phyloP scores from a whole-genome alignment of 2,797 vertebrate species.

The Lacerta viridis region DNA sequence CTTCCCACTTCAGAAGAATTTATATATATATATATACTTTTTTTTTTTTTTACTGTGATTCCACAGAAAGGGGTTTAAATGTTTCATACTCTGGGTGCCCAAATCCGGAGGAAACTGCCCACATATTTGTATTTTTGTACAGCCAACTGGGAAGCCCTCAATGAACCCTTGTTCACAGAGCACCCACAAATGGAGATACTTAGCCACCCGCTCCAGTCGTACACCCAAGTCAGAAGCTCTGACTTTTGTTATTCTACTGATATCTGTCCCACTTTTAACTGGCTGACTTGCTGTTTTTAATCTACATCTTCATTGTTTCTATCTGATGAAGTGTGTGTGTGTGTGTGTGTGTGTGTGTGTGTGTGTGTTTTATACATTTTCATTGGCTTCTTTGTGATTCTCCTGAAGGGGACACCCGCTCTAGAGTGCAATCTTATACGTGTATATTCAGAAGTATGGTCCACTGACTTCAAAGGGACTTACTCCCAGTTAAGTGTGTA shows the following conservation, averaged over 20 bases:
- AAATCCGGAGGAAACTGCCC: constrained; percentile 33
- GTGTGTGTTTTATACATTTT: too few relatives aligned
- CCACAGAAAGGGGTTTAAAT: constrained; percentile 29
- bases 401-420: too few relatives aligned
- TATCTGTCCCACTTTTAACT: background rate
- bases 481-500: background rate
- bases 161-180: constrained; percentile 18
- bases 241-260: background rate
- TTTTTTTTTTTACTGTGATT: background rate
- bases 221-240: constrained; percentile 8
- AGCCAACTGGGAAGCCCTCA: constrained; percentile 28
- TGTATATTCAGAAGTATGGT: background rate
- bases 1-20: constrained; percentile 42
- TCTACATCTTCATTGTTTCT: background rate
- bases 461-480: background rate
- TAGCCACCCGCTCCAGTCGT: background rate
- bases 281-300: background rate
- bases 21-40: too few relatives aligned
- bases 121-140: background rate
- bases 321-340: background rate
- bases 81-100: background rate
- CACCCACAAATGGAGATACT: constrained; percentile 19
- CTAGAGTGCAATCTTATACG: too few relatives aligned
- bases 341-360: too few relatives aligned
- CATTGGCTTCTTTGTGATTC: too few relatives aligned